Evolutionary conservation across 35 echinoderm and acorn worm genomes (phyloP).

Genomic region (Amphiura filiformis): DNA sequence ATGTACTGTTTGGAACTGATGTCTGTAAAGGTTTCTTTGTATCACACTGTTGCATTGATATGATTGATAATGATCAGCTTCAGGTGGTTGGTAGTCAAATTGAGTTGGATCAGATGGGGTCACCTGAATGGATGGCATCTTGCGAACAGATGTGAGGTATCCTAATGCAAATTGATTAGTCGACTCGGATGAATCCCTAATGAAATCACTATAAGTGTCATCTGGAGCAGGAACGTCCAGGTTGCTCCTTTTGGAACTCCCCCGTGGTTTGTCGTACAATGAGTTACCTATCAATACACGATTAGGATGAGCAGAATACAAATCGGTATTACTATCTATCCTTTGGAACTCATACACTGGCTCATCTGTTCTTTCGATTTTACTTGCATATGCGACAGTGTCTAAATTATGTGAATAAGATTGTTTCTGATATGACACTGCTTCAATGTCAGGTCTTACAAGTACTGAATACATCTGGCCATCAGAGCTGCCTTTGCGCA

Average conservation of each 20-base stretch:
- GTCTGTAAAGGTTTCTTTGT: neutral
- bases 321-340: neutral
- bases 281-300: neutral
- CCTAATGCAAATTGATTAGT: neutral
- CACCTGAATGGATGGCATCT: neutral
- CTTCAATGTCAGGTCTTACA: neutral
- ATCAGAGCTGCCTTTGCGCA: conserved; percentile 1
- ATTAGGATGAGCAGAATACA: neutral
- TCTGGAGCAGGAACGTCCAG: neutral
- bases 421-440: neutral
- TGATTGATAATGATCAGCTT: neutral
- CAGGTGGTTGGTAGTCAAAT: neutral
- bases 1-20: conserved; percentile 4
- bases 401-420: neutral
- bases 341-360: neutral
- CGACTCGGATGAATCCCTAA: neutral
- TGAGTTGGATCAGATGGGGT: neutral
- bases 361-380: neutral
- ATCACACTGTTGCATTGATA: neutral
- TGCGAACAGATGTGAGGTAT: neutral
- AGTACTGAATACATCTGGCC: neutral
- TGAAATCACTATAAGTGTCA: neutral
- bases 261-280: neutral
- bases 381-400: neutral
- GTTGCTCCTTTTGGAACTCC: neutral